Evolutionary conservation across 2,888 invertebrate species (phyloP), one percentile per base, ranked within the genome.

Genomic region (Cheilosia soror): DNA sequence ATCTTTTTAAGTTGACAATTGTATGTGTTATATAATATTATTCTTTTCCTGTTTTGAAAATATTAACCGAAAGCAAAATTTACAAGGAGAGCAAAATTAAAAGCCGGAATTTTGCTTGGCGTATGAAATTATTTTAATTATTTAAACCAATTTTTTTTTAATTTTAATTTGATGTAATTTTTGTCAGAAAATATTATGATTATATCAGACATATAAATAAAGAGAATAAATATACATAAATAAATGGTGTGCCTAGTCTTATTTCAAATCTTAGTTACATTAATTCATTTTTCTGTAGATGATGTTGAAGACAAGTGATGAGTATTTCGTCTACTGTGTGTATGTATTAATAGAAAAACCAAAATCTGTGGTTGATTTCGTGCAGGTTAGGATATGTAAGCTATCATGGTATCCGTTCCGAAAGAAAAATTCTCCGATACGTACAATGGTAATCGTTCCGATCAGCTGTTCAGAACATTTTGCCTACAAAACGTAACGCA

Each of bases 121-220:
- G 33, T 31, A 29, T 63, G 58, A 49, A 37, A 57, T 51, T 75
- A 75, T 62, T 69, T 79, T 47, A 75, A 65, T 60, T 75, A 75
- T 84, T 79, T 65, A 79, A 68, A 47, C 53, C 57, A 58, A 73
- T 31, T 42, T 51, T 37, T 68, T 75, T 79, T 75, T 69, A 79
- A 58, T 78, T 71, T 63, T 71, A 63, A 53, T 79, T 65, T 7
- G 33, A 60, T 79, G 73, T 69, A 25, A 44, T 58, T 66, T 57
- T 66, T 53, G 65, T 71, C 71, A 66, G 49, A 29, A 71, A 71
- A 51, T 42, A 60, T 60, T 47, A 49, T 65, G 37, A 60, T 40
- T 72, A 76, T 71, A 71, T 27, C 58, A 37, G 29, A 57, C 57
- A 57, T 65, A 75, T 51, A 69, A 81, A 76, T 76, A 76, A 81